Base-by-base conservation (phyloP, 1,140 invertebrate genomes). In the Yoshiicerus persimilis region DNA sequence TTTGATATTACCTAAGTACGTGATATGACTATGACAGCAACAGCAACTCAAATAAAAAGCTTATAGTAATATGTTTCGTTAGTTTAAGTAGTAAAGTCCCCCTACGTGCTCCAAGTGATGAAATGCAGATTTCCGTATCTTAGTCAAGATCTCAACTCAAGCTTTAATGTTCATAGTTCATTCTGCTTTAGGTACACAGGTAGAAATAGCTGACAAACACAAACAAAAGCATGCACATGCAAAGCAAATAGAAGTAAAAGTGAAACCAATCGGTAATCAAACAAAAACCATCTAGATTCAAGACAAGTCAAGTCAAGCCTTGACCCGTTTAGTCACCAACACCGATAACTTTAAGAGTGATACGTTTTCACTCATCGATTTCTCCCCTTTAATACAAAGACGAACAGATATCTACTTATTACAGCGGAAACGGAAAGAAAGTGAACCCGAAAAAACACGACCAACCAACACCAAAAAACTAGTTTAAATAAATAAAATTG, bases 171-270 rank as follows among this genome's bases (percentile, higher is more conserved):
- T 47, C 41, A 0, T 8, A 11, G 8, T 4, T 16, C n/a, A 16
- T 56, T 56, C 4, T 16, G n/a, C n/a, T 11, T 56, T 56, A 56
- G 47, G 30, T 10, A 70, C 25, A 27, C 62, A 13, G 16, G 8
- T n/a, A 30, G 6, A 66, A 27, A 9, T 66, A n/a, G 64, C 27
- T 47, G 25, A 27, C 13, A 2, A 70, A 70, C 25, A 30, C 66
- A 70, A 70, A 70, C 66, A 30, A 70, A 70, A 70, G 66, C 75
- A 80, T 80, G 32, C 64, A n/a, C 75, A 80, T 80, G 75, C 64
- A 30, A 80, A 80, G 30, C 75, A 30, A 25, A 64, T 23, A 64
- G n/a, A 70, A 70, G 66, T 70, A 30, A 70, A 16, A 70, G 30
- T 70, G 30, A 30, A 70, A 70, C 66, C 66, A 11, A 56, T n/a